These are phyloP conservation scores for Enteromius fasciolatus DNA, from an alignment of 2,797 vertebrate species.

Conservation along the genomic window DNA sequence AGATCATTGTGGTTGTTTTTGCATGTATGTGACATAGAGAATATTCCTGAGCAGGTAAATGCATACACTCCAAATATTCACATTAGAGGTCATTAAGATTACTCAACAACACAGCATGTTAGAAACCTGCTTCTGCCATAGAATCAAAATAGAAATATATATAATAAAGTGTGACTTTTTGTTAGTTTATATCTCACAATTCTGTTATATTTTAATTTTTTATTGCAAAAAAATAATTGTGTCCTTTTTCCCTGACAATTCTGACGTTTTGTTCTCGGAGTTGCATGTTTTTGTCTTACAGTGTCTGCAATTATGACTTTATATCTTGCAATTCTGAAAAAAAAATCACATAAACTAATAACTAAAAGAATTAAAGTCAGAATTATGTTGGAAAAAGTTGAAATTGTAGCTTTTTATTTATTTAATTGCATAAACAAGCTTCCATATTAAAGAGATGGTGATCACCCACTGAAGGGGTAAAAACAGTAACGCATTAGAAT, in stretches of 20 bases:
- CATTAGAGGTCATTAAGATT: neutral
- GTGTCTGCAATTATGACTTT: neutral
- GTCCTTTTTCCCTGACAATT: neutral
- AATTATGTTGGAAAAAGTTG: neutral
- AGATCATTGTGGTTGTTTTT: neutral
- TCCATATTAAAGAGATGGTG: neutral
- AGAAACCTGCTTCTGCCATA: neutral
- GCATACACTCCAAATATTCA: neutral
- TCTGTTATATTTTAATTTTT: too few species aligned
- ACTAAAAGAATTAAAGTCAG: neutral
- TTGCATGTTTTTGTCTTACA: neutral
- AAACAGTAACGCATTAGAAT: too few species aligned
- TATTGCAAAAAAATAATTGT: neutral
- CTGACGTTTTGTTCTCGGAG: neutral
- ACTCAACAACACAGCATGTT: neutral
- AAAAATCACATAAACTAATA: neutral
- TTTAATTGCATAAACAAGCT: neutral
- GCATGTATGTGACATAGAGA: neutral
- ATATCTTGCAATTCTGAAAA: neutral
- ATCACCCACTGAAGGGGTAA: neutral
- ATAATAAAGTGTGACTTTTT: neutral
- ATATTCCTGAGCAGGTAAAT: neutral
- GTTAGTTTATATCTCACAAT: neutral
- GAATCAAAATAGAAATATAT: neutral
- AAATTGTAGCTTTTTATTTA: neutral